Base-by-base conservation (phyloP, 1,140 invertebrate genomes). In the Globodera ellingtonae region DNA sequence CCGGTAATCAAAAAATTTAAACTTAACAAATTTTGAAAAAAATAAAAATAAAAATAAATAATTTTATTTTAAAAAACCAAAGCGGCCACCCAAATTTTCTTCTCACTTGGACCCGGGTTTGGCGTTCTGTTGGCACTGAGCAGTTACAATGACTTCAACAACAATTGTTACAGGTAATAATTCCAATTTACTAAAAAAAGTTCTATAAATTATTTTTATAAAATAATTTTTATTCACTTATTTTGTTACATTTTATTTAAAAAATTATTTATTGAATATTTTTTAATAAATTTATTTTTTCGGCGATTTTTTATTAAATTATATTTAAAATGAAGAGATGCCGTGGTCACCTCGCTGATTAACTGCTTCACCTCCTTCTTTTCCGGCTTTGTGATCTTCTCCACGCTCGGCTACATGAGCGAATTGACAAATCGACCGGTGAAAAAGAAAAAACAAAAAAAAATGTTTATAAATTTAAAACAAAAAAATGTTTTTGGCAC, bases 301-400 rank as follows among this genome's bases (percentile, higher is more conserved):
- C 0, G 0, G 24, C 24, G 24, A 24, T 24, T 24, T 24, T 24
- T 24, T 0, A 24, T 24, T 24, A n/a, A n/a, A 24, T 24, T 24
- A 24, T 79, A 56, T 35, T 72, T 78, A 5, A 24, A 18, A 3
- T 69, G 59, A 8, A 96, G 95, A 87, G 97, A 98, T 90, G 97
- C 97, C 0, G 90, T 98, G 8, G 91, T 98, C 21, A 98, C 96
- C 0, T 95, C 95, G 81, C 93, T 92, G 75, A 95, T 98, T 82
- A 98, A 98, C 90, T 97, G 95, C 84, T 91, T 95, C 35, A 98
- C 97, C 0, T 98, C 96, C 89, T 97, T 98, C 90, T 91, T 98
- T 15, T 95, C 96, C 0, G 97, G 97, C 5, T 98, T 98, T 88
- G 97, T 98, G 47, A 98, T 98, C 79, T 98, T 98, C 90, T 96